phyloP scores from a whole-genome alignment of 2,113 vertebrate species.

The Litocranius walleri region DNA sequence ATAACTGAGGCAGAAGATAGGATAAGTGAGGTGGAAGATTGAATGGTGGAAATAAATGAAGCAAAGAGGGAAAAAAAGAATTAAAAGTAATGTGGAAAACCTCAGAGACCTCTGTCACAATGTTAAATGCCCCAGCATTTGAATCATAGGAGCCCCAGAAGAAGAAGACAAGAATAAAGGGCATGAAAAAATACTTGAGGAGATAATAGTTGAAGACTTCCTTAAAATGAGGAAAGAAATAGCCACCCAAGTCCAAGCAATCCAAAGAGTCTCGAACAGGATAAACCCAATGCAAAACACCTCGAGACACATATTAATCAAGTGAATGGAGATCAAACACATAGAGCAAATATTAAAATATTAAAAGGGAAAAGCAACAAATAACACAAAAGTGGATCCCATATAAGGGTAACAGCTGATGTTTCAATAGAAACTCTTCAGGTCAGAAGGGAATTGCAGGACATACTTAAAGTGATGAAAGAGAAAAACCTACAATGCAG shows the following conservation, averaged over 20 bases:
- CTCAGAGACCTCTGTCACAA: not conserved
- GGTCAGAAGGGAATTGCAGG: not conserved
- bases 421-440: not conserved
- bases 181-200: not conserved
- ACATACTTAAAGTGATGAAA: no score
- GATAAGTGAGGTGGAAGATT: no score
- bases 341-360: not conserved
- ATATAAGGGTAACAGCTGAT: no score
- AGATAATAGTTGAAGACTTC: not conserved
- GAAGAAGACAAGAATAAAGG: not conserved
- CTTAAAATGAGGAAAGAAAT: not conserved
- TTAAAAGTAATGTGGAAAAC: not conserved
- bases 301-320: not conserved
- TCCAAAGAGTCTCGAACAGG: not conserved
- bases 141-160: not conserved
- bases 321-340: not conserved
- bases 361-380: not conserved
- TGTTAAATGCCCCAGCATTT: not conserved
- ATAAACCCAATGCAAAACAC: not conserved
- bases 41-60: not conserved
- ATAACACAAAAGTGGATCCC: not conserved
- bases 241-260: not conserved
- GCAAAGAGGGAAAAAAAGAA: not conserved
- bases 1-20: no score
- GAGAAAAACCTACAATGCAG: no score